Evolutionary conservation across 1,140 invertebrate species (phyloP), one percentile per base, ranked within the genome.

Genomic region (Batillaria attramentaria): DNA sequence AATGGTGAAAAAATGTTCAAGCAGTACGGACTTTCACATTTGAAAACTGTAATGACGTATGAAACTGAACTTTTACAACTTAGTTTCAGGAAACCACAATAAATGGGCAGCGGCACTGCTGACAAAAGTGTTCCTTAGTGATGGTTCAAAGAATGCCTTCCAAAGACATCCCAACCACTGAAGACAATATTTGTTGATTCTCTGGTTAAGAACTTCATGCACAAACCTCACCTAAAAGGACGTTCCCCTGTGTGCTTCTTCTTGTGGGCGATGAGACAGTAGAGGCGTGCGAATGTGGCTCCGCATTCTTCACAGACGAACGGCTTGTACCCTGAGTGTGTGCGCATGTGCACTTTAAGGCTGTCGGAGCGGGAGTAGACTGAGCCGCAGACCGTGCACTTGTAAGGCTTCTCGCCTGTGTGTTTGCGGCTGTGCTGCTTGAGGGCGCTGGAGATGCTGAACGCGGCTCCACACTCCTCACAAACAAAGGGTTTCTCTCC

Each of bases 351-450:
- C 37, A 79, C 78, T 43, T 81, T 77, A 28, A 86, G 79, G 37
- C 79, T 79, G 65, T 73, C 78, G 0, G 81, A 84, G 35, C 81
- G 65, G 3, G 79, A 83, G 57, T 87, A 88, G 18, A 62, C 70
- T 16, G 81, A 78, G 24, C 79, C 72, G 72, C 98, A 99, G 87
- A 98, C 96, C 18, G 96, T 96, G 92, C 98, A 99, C 0, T 95
- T 96, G 91, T 98, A 99, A 0, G 98, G 98, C 89, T 99, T 99
- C 91, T 99, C 97, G 0, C 98, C 98, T 0, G 97, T 99, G 91
- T 99, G 98, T 4, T 96, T 97, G 39, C 98, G 92, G 79, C 98
- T 93, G 87, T 98, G 97, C 84, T 97, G 97, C 89, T 97, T 96
- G 2, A 99, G 93, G 0, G 97, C 95, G 91, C 96, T 97, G 0